Evolutionary conservation across 2,888 invertebrate genomes (phyloP).

Genomic region (Sarcophaga rosellei): DNA sequence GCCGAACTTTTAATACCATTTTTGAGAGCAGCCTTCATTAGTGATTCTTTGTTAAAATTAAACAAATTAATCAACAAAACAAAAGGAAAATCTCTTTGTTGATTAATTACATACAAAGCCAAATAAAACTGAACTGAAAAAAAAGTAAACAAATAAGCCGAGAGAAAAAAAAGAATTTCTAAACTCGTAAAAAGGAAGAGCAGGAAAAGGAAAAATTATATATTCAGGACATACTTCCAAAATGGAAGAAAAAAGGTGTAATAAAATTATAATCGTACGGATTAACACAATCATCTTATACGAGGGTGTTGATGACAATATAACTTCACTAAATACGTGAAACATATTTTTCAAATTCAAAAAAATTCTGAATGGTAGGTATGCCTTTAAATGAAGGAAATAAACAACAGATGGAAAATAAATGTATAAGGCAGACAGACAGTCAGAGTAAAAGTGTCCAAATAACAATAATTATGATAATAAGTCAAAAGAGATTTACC

Average conservation of each 20-base stretch:
- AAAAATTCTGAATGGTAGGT: background rate
- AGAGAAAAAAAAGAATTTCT: background rate
- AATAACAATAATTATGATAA: conserved; percentile 64
- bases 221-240: conserved; percentile 49
- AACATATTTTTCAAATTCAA: conserved; percentile 31
- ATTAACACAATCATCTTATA: conserved; percentile 57
- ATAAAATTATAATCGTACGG: conserved; percentile 63
- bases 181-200: background rate
- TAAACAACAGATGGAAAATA: conserved; percentile 4
- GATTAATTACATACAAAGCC: background rate
- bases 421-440: background rate
- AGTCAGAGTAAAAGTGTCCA: conserved; percentile 20
- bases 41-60: background rate
- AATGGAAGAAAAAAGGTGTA: conserved; percentile 12
- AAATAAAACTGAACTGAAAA: background rate
- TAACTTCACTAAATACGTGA: conserved; percentile 50
- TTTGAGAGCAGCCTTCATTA: background rate
- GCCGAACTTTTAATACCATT: background rate
- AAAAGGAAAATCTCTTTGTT: background rate
- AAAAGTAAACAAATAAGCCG: background rate
- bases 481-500: conserved; percentile 67
- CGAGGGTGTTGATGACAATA: conserved; percentile 61
- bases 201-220: background rate
- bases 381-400: conserved; percentile 9
- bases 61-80: background rate